Evolutionary conservation across 2,113 vertebrate species (phyloP).

Genomic region (Entomyzon cyanotis): DNA sequence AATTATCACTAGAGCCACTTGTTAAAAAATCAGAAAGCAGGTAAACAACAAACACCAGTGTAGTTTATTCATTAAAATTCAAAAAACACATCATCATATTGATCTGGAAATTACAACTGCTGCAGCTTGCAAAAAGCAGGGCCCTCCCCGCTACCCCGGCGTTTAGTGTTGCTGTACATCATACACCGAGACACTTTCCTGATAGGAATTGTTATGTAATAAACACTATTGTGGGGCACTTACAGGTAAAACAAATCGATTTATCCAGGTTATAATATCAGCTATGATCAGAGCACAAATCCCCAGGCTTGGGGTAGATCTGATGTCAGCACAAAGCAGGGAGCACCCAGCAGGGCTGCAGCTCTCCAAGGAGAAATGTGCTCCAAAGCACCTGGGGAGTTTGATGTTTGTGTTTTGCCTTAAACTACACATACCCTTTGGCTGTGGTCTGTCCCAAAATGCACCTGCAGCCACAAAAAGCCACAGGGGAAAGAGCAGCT

Average conservation of each 20-base stretch:
- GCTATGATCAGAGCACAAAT: not conserved
- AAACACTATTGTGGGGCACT: not conserved
- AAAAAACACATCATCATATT: constrained; percentile 46
- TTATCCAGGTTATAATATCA: not conserved
- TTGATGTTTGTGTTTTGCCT: not conserved
- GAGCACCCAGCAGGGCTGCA: not conserved
- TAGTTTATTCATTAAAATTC: constrained; percentile 68
- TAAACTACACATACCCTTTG: rapidly evolving
- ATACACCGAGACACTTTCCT: not conserved
- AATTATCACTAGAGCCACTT: constrained; percentile 68
- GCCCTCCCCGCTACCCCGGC: not conserved
- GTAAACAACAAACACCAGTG: constrained; percentile 68
- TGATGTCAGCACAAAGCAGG: not conserved
- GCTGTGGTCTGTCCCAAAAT: not conserved
- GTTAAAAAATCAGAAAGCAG: constrained; percentile 73
- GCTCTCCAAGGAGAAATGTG: not conserved
- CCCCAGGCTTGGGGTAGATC: too few relatives aligned
- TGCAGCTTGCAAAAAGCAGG: not conserved
- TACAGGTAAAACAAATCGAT: not conserved
- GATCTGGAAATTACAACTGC: constrained; percentile 54
- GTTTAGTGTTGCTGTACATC: not conserved
- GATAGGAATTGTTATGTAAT: not conserved
- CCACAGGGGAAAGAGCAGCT: not conserved
- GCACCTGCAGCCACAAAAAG: not conserved
- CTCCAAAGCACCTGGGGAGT: not conserved